Evolutionary conservation across 2,797 vertebrate species (phyloP), one percentile per base, ranked within the genome.

Genomic region (Hipposideros larvatus): DNA sequence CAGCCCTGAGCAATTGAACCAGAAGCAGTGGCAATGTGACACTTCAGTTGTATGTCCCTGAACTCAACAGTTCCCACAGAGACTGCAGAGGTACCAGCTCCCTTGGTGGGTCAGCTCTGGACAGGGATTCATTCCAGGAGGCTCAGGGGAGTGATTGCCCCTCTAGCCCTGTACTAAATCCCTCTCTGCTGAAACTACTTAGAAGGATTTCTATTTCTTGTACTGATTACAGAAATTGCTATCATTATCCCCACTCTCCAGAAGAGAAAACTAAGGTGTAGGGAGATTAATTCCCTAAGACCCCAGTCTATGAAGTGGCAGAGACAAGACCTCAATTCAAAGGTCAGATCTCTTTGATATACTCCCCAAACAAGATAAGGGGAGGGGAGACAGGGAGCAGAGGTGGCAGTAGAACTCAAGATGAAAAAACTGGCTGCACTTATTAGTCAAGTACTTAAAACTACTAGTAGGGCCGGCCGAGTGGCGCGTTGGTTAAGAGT

Each of bases 261-360:
- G 73, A 90, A 94, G 37, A 82, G 66, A 89, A 91, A 86, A 61
- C 41, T 31, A 37, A 87, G n/a, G 34, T 41, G 11, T 66, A 66
- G 21, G 57, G 26, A 93, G 65, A 51, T 37, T 24, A 55, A 75
- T 79, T 80, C 28, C 16, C 22, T 11, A 24, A 68, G 18, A 37
- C 66, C 34, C 15, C 34, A 46, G 6, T 41, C 24, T 43, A 91
- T 34, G 41, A 85, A 79, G 31, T 8, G 34, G n/a, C 57, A 78
- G 61, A 46, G 9, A 3, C 26, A 53, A 78, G 55, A 94, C 48
- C 9, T 82, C 28, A 86, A 41, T 34, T 34, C 59, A 51, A 86
- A 86, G 31, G 16, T 21, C 4, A 24, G 15, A 43, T 28, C 18
- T 9, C 24, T 73, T 37, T 46, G 46, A 11, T 55, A 53, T 4